Conservation (phyloP, 1,140 invertebrate species). For the Drosophila novamexicana region DNA sequence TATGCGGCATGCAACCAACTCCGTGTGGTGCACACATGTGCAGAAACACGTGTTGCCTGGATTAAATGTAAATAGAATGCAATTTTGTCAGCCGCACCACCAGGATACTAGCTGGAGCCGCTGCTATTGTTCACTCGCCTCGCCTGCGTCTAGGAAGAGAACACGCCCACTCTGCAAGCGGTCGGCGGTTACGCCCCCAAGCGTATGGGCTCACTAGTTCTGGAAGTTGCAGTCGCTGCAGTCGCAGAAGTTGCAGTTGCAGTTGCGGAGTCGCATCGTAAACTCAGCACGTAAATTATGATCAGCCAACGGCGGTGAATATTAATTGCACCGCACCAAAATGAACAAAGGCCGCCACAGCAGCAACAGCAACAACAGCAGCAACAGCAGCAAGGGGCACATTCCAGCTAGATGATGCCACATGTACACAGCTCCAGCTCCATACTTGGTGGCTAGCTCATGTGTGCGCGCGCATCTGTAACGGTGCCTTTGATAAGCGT, state of each 20-base stretch:
- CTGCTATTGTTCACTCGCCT: slow-evolving; percentile 49
- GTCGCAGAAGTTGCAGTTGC: slow-evolving; percentile 20
- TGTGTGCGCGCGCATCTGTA: slow-evolving; percentile 78
- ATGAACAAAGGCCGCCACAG: slow-evolving; percentile 70
- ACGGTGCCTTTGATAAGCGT: slow-evolving; percentile 82
- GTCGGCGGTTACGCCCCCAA: slow-evolving; percentile 68
- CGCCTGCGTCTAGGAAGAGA: slow-evolving; percentile 47
- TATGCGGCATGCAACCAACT: slow-evolving; percentile 6
- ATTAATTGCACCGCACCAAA: slow-evolving; percentile 84
- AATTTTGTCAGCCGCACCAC: slow-evolving; percentile 43
- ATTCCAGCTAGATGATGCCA: slow-evolving; percentile 26
- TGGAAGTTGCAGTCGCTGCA: neutral
- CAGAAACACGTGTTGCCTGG: slow-evolving; percentile 44
- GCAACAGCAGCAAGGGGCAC: slow-evolving; percentile 25
- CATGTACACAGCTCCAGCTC: slow-evolving; percentile 37
- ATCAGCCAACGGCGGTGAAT: slow-evolving; percentile 84
- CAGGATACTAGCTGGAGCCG: slow-evolving; percentile 11
- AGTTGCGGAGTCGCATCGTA: slow-evolving; percentile 66
- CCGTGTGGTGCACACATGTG: slow-evolving; percentile 42
- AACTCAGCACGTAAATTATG: slow-evolving; percentile 85
- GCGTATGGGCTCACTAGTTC: slow-evolving; percentile 5
- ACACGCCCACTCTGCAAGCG: slow-evolving; percentile 67
- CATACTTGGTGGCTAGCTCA: slow-evolving; percentile 69
- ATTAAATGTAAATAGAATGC: slow-evolving; percentile 71
- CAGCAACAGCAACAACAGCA: slow-evolving; percentile 14